Base-by-base conservation (phyloP, 2,113 vertebrate genomes). In the Pogonocichla stellata region DNA sequence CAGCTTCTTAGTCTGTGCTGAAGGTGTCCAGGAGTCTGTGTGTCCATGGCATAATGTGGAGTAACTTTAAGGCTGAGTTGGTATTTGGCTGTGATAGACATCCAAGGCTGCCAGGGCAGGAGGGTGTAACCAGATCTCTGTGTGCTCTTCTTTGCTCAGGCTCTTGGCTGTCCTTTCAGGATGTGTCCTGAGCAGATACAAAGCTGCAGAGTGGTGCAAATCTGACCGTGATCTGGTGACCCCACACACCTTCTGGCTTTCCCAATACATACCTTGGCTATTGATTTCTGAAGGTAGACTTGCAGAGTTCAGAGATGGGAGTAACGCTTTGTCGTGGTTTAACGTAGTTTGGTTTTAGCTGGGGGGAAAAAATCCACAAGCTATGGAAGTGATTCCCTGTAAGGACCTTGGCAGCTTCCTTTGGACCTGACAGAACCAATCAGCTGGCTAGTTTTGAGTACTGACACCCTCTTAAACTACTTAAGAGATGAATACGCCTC, bases 151-250 rank as follows among this genome's bases (percentile, higher is more conserved):
- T 54, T 45, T 25, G 71, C 70, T 25, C 14, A 4, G 42, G 33
- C 56, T 82, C 40, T 92, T 80, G 57, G 74, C 94, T 92, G 96
- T 62, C 82, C 53, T 90, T 86, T 72, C 12, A 40, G 43, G 48
- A 38, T 40, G 20, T 88, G 71, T 80, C 47, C 56, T 38, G 48
- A 58, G 8, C 58, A 77, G 43, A 50, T 20, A 31, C 18, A 54
- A 12, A 89, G 24, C 57, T 86, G 64, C 43, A 25, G 67, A 83
- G 47, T 20, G 16, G 24, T 67, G 20, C 47, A 43, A 7, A 74
- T 62, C 47, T 80, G 47, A 23, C 38, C 13, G 2, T n/a, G 31
- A 45, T 40, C 20, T 88, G 10, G 60, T 62, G 67, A 47, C 38
- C 15, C 24, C 34, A 9, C 25, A 9, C 7, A 26, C 31, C 54